Evolutionary conservation across 2,888 invertebrate species (phyloP), one percentile per base, ranked within the genome.

Genomic region (Sycophila texana): DNA sequence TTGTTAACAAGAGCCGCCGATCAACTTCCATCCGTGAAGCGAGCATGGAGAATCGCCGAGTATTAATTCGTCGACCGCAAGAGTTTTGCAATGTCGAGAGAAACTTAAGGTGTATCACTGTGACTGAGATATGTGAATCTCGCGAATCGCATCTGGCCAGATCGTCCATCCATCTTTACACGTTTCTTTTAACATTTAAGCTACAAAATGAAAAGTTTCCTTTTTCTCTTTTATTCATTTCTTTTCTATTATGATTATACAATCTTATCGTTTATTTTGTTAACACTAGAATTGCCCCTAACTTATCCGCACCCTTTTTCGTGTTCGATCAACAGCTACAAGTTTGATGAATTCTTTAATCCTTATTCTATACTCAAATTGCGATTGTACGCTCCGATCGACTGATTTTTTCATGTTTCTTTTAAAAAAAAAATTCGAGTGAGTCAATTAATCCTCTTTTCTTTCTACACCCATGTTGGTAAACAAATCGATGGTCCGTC

Each of bases 281-380:
- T 79, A 81, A 81, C 76, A 78, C 77, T 81, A 81, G 77, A 77
- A 79, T 74, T 79, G 76, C 74, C 77, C 81, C 77, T 81, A 81
- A 79, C 81, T 74, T 71, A 79, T 81, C 73, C 74, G 79, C 77
- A 79, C 79, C 77, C 66, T 77, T 39, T 39, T 79, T 73, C 79
- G 71, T 81, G 30, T 74, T 74, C 77, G 76, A 81, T 81, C 72
- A 57, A 75, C 26, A 73, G 78, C 70, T 72, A 78, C 53, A 39
- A 39, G 39, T 39, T 39, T 39, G 5, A 39, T 39, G 7, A 39
- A 39, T 39, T 61, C 60, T 57, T 73, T 53, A 39, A 14, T 70
- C 51, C 10, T 71, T 58, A 66, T n/a, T 60, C 39, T 73, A 65
- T 77, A 63, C 76, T 74, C 47, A 71, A 81, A 47, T 75, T 75